phyloP scores from a whole-genome alignment of 2,888 invertebrate genomes.

The Heliconius cydno region DNA sequence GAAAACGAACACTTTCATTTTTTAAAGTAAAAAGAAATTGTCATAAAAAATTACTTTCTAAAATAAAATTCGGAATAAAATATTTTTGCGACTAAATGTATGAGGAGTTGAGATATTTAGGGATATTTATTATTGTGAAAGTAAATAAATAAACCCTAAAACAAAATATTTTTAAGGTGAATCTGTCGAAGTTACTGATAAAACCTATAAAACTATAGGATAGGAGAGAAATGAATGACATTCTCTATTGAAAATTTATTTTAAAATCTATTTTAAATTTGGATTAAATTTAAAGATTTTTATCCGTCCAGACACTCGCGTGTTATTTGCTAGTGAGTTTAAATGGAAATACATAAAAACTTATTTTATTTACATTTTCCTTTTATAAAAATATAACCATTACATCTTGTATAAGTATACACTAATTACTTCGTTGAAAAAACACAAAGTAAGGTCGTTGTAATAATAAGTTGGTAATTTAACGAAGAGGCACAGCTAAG shows the following conservation, averaged over 20 bases:
- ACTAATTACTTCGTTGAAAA: neutral
- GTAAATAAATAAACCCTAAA: too few relatives aligned
- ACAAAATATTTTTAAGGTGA: too few relatives aligned
- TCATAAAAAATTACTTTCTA: conserved; percentile 9
- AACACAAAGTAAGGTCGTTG: too few relatives aligned
- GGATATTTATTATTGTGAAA: neutral
- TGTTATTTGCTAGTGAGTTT: too few relatives aligned
- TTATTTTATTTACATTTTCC: neutral
- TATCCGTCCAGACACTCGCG: too few relatives aligned
- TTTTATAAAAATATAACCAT: neutral
- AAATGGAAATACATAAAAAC: too few relatives aligned
- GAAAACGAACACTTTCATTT: conserved; percentile 2
- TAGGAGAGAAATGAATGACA: too few relatives aligned
- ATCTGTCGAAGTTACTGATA: too few relatives aligned
- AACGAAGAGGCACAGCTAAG: neutral
- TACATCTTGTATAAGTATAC: neutral
- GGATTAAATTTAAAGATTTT: too few relatives aligned
- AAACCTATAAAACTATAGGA: too few relatives aligned
- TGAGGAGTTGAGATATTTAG: neutral
- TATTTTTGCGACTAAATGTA: neutral
- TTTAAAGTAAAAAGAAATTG: conserved; percentile 8
- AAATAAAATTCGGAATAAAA: conserved; percentile 21
- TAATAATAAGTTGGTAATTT: neutral
- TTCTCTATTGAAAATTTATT: too few relatives aligned
- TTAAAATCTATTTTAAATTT: too few relatives aligned